phyloP scores from a whole-genome alignment of 2,113 vertebrate species.

The Poicephalus meyeri region DNA sequence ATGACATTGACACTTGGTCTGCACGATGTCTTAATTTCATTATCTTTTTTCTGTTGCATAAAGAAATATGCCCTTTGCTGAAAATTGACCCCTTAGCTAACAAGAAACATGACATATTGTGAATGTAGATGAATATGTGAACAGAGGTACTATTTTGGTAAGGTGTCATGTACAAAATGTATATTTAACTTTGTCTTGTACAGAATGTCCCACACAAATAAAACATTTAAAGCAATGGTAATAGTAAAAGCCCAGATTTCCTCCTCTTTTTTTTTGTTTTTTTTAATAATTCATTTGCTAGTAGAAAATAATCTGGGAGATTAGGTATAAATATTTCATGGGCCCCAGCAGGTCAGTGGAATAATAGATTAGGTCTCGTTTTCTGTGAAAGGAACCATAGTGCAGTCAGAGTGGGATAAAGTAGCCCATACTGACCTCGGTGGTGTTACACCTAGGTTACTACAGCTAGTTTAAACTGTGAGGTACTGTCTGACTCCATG shows the following conservation, averaged over 20 bases:
- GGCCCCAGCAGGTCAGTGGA: background rate
- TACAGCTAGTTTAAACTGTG: background rate
- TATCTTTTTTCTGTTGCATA: background rate
- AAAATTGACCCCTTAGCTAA: background rate
- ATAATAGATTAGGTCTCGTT: background rate
- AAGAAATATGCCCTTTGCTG: background rate
- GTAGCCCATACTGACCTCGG: rapidly evolving
- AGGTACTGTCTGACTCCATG: background rate
- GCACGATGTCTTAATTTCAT: background rate
- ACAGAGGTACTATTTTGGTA: background rate
- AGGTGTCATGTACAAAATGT: background rate
- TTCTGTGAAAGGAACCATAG: background rate
- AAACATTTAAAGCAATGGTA: background rate
- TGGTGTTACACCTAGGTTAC: background rate
- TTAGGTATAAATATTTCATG: background rate
- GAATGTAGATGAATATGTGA: background rate
- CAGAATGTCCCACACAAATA: background rate
- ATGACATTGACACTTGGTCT: background rate
- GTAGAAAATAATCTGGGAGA: background rate
- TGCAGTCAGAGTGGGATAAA: rapidly evolving
- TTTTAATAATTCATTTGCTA: background rate
- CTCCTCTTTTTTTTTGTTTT: background rate
- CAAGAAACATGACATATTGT: background rate
- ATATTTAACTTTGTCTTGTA: slow-evolving; percentile 10
- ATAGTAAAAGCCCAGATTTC: background rate